Evolutionary conservation across 2,113 vertebrate genomes (phyloP).

Genomic region (Myanophis thanlyinensis): DNA sequence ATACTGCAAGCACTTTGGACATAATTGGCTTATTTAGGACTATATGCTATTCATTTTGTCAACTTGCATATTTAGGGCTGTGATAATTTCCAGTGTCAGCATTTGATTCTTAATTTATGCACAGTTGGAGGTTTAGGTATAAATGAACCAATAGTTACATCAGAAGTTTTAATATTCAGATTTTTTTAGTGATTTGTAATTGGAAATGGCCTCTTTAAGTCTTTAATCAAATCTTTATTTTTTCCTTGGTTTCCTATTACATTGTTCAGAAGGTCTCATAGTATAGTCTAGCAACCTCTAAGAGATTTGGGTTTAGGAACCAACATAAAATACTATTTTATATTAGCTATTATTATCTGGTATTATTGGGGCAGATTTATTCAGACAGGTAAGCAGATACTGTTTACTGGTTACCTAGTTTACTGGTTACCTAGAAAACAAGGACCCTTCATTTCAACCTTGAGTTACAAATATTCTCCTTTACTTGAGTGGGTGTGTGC

Average conservation of each 20-base stretch:
- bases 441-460: neutral
- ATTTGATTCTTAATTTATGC: neutral
- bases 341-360: neutral
- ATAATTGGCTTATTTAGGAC: neutral
- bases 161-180: neutral
- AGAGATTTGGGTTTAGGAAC: neutral
- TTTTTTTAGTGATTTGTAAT: neutral
- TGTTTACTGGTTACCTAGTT: neutral
- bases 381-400: neutral
- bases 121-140: neutral
- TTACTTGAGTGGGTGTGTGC: neutral
- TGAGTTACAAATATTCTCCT: neutral
- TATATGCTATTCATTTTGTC: neutral
- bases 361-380: neutral
- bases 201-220: neutral
- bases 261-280: neutral
- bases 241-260: neutral
- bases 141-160: neutral
- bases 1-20: neutral
- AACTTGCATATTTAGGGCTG: neutral
- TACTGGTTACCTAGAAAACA: neutral
- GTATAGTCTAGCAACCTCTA: neutral
- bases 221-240: neutral
- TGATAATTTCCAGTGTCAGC: neutral
- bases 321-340: neutral